These are phyloP conservation scores for Falco cherrug DNA, from an alignment of 2,797 vertebrate species.

Conservation along the genomic window DNA sequence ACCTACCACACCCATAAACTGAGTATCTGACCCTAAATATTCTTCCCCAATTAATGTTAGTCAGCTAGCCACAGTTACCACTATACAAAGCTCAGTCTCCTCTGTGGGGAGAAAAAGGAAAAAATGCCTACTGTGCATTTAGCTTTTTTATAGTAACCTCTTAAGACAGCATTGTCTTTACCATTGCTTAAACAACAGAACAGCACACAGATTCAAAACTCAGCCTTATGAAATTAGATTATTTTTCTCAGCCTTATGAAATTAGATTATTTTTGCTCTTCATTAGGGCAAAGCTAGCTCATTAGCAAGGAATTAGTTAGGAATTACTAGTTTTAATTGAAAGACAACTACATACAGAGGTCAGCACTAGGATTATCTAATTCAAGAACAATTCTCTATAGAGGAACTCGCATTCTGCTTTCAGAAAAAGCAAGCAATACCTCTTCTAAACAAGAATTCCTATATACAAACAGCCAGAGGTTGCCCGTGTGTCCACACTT, in stretches of 20 bases:
- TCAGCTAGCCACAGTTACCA: not conserved
- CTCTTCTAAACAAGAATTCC: not conserved
- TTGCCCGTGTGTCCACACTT: not conserved
- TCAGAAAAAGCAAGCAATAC: not conserved
- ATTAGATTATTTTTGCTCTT: not conserved
- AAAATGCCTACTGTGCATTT: not conserved
- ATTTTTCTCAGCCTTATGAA: not conserved
- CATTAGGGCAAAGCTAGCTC: not conserved
- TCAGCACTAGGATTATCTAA: not conserved
- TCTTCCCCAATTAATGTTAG: not conserved
- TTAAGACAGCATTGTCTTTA: not conserved
- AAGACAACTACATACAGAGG: not conserved
- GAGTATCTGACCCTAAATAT: not conserved
- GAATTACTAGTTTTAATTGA: not conserved
- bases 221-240: not conserved
- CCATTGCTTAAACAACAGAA: not conserved
- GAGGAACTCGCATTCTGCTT: not conserved
- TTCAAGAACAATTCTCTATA: not conserved
- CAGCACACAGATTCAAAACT: not conserved
- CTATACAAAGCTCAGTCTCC: not conserved
- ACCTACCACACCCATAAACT: not conserved
- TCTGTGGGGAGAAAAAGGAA: not conserved
- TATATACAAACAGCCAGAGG: not conserved
- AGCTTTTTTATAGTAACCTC: not conserved
- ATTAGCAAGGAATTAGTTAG: not conserved